Base-by-base conservation (phyloP, 2,797 vertebrate species). In the Gymnopithys bicolor region DNA sequence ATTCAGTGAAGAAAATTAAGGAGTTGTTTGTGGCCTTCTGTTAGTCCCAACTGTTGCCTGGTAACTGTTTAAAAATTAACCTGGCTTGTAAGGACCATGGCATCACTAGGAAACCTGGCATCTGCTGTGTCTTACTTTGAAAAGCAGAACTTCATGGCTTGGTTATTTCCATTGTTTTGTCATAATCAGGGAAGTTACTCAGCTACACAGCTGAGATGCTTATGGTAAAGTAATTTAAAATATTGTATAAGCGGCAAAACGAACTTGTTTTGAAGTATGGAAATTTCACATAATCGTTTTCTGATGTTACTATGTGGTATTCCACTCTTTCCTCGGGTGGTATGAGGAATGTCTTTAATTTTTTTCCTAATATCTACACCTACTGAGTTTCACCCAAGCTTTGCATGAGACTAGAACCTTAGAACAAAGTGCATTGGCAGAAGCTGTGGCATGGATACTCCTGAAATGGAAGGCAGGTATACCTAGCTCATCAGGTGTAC, bases 21-120 rank as follows among this genome's bases (percentile, higher is more conserved):
- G 66, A 89, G 73, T 45, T 86, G 68, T 81, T 92, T 2, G 0
- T 78, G 94, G 70, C 80, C 94, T 94, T 95, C 74, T 89, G 73
- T 93, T 93, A 94, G 76, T 87, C 80, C 73, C 66, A 95, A 24
- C 87, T 76, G 94, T 96, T 96, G 95, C 96, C 91, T 96, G 89
- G 94, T 95, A 96, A 97, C 96, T 90, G 82, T 88, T 84, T 95
- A 95, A 97, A 95, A 94, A 92, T 91, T 94, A 91, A 76, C 92
- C 92, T 96, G 94, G 77, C 92, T 95, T 87, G 88, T 80, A 67
- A 94, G 78, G 94, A 85, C 92, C 5, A 0, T 89, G 89, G 27
- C 92, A 94, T 91, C 79, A 62, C 79, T 63, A 86, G 45, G 79
- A 91, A 93, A 89, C 39, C 53, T 86, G 82, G n/a, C 76, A 85